Evolutionary conservation across 2,888 invertebrate genomes (phyloP).

Genomic region (Cheilosia impressa): DNA sequence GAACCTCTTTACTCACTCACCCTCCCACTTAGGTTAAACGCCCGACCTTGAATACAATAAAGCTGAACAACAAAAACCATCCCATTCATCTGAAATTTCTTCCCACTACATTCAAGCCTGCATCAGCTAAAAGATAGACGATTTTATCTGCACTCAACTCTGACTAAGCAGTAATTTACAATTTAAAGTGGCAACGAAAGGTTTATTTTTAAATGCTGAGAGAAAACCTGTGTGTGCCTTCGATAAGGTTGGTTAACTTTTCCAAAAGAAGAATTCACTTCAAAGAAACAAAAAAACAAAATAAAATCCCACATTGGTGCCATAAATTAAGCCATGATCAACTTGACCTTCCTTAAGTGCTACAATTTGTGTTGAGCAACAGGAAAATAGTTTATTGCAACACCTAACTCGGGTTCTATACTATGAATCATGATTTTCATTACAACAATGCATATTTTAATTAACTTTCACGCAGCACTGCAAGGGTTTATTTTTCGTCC

Average conservation of each 20-base stretch:
- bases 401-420: background rate
- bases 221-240: constrained; percentile 9
- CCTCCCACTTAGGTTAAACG: too few species aligned
- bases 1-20: too few species aligned
- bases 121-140: constrained; percentile 41
- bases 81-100: constrained; percentile 25
- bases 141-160: constrained; percentile 40
- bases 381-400: background rate
- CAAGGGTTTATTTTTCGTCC: background rate
- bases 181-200: constrained; percentile 62
- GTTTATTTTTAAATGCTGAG: constrained; percentile 37
- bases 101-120: constrained; percentile 11
- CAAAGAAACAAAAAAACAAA: constrained; percentile 20
- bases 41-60: background rate
- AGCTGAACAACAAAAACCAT: constrained; percentile 4
- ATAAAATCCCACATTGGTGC: constrained; percentile 11
- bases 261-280: background rate
- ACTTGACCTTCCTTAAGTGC: background rate
- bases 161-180: constrained; percentile 57
- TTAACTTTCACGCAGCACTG: background rate
- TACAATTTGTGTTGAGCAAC: background rate
- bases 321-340: constrained; percentile 41
- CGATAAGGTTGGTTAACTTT: constrained; percentile 58
- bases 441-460: background rate
- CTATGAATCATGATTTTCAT: background rate